Percentiles rank a stretch among this genome's conserved stretches.
Conservation (phyloP, 2,888 invertebrate genomes). For the Drosophila villosipedis region DNA sequence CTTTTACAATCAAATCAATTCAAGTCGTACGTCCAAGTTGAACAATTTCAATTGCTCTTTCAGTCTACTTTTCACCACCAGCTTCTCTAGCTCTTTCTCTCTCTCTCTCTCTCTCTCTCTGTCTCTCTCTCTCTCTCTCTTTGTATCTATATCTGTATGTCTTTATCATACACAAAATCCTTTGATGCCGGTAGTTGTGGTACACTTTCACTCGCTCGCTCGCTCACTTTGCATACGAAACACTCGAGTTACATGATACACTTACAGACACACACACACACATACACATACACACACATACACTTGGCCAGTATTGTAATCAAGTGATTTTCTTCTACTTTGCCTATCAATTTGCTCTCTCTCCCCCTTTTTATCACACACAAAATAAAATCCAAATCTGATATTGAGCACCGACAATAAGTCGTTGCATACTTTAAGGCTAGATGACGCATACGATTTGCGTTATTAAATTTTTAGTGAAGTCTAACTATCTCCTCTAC, state of each 20-base stretch:
- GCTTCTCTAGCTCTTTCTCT: constrained; percentile 7
- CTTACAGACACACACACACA: neutral
- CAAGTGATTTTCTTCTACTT: constrained; percentile 47
- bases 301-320: constrained; percentile 6
- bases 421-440: constrained; percentile 38
- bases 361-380: constrained; percentile 17
- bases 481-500: neutral
- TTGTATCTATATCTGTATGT: constrained; percentile 26
- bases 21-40: constrained; percentile 40
- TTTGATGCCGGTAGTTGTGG: constrained; percentile 58
- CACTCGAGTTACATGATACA: constrained; percentile 14
- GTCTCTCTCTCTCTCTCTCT: constrained; percentile 11
- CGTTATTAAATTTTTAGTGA: constrained; percentile 9
- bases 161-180: constrained; percentile 38
- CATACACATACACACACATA: constrained; percentile 7
- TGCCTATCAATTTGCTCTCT: constrained; percentile 14
- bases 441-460: constrained; percentile 12
- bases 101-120: constrained; percentile 3
- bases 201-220: constrained; percentile 67
- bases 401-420: constrained; percentile 33
- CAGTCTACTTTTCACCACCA: constrained; percentile 14
- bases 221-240: constrained; percentile 61
- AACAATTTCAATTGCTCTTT: constrained; percentile 42
- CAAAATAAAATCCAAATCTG: constrained; percentile 8
- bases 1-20: constrained; percentile 45